phyloP scores from a whole-genome alignment of 1,140 invertebrate species.

The Drosophila willistoni region DNA sequence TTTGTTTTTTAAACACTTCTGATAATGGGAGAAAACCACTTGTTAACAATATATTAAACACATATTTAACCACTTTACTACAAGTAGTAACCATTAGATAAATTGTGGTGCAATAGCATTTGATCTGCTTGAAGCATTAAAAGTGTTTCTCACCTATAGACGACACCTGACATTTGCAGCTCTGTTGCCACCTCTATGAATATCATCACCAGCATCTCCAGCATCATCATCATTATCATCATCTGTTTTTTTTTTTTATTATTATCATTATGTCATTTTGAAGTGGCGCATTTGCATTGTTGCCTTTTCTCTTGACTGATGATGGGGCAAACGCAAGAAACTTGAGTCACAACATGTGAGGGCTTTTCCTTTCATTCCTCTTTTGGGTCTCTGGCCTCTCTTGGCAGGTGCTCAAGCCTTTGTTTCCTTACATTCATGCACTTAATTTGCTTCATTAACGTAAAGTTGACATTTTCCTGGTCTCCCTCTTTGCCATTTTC shows the following conservation, averaged over 20 bases:
- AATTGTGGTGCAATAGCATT: conserved; percentile 48
- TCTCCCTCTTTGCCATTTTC: conserved; percentile 14
- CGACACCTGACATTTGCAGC: conserved; percentile 42
- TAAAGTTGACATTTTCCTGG: conserved; percentile 53
- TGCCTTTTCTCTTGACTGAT: conserved; percentile 24
- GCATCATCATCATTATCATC: conserved; percentile 32
- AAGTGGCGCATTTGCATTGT: conserved; percentile 62
- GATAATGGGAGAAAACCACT: neutral
- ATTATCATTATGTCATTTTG: conserved; percentile 61
- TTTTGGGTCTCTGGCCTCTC: conserved; percentile 10
- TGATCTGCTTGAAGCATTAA: conserved; percentile 54
- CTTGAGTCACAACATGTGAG: conserved; percentile 56
- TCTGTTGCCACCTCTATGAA: conserved; percentile 36
- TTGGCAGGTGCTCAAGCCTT: conserved; percentile 59
- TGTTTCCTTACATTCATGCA: conserved; percentile 15
- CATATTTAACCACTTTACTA: neutral
- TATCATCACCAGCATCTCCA: conserved; percentile 44
- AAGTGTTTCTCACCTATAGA: conserved; percentile 66
- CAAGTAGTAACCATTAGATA: conserved; percentile 1
- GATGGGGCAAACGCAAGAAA: conserved; percentile 23
- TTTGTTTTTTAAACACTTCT: neutral
- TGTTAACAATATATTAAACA: conserved; percentile 7
- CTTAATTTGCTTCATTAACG: conserved; percentile 63
- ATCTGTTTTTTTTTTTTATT: conserved; percentile 15
- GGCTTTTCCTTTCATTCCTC: conserved; percentile 43